These are phyloP conservation scores for Gallinago jamesoni DNA, from an alignment of 2,113 vertebrate genomes.

Conservation along the genomic window DNA sequence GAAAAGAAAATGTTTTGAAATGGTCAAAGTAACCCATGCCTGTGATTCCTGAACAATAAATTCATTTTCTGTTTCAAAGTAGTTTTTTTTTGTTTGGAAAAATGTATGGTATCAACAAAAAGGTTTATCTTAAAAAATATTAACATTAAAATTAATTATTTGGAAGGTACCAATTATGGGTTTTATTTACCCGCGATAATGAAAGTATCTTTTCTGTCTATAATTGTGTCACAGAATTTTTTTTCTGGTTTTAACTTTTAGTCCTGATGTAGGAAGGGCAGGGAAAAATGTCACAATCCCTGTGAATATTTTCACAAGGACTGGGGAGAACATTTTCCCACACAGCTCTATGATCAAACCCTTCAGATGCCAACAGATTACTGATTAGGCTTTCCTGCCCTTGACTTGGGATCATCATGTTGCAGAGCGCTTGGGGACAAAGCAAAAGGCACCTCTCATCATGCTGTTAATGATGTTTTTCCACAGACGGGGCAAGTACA, in stretches of 20 bases:
- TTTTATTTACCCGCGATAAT: neutral
- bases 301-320: neutral
- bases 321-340: constrained; percentile 32
- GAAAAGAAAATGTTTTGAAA: constrained; percentile 21
- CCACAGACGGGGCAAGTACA: neutral
- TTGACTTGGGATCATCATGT: neutral
- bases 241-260: neutral
- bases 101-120: neutral
- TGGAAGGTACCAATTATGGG: neutral
- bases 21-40: neutral
- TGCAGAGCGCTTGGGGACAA: neutral
- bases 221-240: rapidly evolving
- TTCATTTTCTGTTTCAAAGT: neutral
- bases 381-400: constrained; percentile 18
- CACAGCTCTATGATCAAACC: neutral
- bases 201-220: neutral
- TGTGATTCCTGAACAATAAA: neutral
- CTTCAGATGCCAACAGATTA: constrained; percentile 6
- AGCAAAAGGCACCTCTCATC: constrained; percentile 32
- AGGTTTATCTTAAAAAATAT: neutral
- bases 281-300: neutral
- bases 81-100: neutral
- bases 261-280: neutral
- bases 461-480: constrained; percentile 32
- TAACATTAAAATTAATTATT: neutral